Evolutionary conservation across 2,113 vertebrate genomes (phyloP), one percentile per base, ranked within the genome.

Genomic region (Pomatorhinus ruficollis): DNA sequence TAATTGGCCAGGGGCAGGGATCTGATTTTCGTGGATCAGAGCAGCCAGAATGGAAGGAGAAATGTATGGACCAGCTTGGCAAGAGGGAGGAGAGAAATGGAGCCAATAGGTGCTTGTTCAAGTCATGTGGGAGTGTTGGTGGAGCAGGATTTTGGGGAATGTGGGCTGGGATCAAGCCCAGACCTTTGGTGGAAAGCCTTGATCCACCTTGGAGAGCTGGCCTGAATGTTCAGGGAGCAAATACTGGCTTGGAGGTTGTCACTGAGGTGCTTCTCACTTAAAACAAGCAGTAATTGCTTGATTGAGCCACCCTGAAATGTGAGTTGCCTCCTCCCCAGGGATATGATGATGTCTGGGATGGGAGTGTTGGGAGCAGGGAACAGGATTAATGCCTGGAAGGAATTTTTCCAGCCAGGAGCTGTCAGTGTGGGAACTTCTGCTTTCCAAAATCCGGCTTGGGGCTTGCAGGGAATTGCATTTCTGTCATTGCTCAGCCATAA

Each of bases 71-170:
- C 2, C 31, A 37, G 24, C 20, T 11, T 68, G 66, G 60, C 14
- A 28, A 9, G 45, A 60, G 37, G 63, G 18, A 64, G 12, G 8
- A 44, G 54, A 35, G 49, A 18, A 72, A 23, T 2, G 19, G 28
- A 89, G 21, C 6, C 10, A 42, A 10, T 1, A 7, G 44, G 40
- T 1, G 1, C 16, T 37, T 13, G 7, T 44, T 35, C 8, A 28
- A 44, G 30, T 40, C 9, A 2, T 0, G 0, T 0, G 3, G 57
- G 37, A 24, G 5, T 2, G 1, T 22, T 3, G 5, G 12, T 23
- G 25, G 19, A 19, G 47, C 18, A 6, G 56, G 57, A 45, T 53
- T 56, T 37, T 61, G 0, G 0, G 83, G 64, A 80, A 50, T 7
- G 0, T 0, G 11, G 49, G 21, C 54, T 0, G 1, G 59, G 70